Evolutionary conservation across 2,113 vertebrate species (phyloP), one percentile per base, ranked within the genome.

Genomic region (Heterotilapia buettikoferi): DNA sequence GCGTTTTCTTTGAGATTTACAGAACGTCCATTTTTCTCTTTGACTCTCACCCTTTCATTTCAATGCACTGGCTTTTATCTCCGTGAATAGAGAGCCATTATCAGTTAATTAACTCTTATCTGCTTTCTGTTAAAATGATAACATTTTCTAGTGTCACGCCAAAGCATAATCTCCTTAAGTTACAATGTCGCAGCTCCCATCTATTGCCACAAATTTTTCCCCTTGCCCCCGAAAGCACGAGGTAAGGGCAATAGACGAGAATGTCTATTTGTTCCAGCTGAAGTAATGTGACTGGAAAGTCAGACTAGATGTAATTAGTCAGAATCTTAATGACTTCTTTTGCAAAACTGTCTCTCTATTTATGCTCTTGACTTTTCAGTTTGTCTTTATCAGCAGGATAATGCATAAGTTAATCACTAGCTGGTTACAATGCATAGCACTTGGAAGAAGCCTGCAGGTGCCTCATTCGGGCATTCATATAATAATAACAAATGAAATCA

Each of bases 71-170:
- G 54, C 87, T 94, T 94, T 89, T 90, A 89, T 92, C 84, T 92
- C 29, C 5, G 52, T 85, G 91, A 96, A 92, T 84, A 86, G 90
- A 90, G 63, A 6, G 52, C 13, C 86, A 93, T 93, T 95, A 93
- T 94, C 94, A 94, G 89, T 93, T 96, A 94, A 96, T 95, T 94
- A 95, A 89, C 90, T 94, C 87, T 90, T 94, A 94, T 95, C 93
- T 91, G 87, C 85, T 53, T 79, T 82, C 71, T 82, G 82, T 91
- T 87, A 86, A 50, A 91, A 92, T 84, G 93, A 92, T 88, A 94
- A 92, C 82, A 91, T 89, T 86, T 88, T 90, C 88, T 82, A 91
- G 87, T 87, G 88, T 88, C 89, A 90, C 86, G 73, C 68, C 76
- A 47, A 81, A 56, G 84, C 84, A 80, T 53, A 91, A 80, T 91